These are phyloP conservation scores for Drosophila triauraria DNA, from an alignment of 1,140 invertebrate species.

Conservation along the genomic window DNA sequence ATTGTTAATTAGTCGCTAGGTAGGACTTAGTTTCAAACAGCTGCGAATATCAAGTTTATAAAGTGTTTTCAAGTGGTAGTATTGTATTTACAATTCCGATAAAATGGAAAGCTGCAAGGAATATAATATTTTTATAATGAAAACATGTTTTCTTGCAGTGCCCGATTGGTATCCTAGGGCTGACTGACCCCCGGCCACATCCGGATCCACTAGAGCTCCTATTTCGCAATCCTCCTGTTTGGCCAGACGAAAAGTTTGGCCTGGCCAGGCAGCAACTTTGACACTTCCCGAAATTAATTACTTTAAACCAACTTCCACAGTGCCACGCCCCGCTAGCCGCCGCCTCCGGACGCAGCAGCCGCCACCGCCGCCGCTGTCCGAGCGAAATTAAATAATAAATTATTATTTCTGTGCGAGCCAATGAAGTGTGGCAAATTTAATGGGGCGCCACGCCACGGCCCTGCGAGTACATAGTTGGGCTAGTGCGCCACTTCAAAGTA, in stretches of 20 bases:
- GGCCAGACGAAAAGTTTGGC: slow-evolving; percentile 54
- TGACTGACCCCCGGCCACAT: slow-evolving; percentile 24
- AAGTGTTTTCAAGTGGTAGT: no score
- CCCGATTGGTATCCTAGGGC: slow-evolving; percentile 14
- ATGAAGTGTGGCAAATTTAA: slow-evolving; percentile 82
- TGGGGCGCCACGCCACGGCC: slow-evolving; percentile 62
- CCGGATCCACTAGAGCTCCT: slow-evolving; percentile 17
- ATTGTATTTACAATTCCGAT: neutral
- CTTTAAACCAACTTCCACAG: slow-evolving; percentile 64
- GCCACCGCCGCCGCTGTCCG: slow-evolving; percentile 7
- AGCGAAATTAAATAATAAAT: slow-evolving; percentile 79
- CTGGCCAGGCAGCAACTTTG: slow-evolving; percentile 70
- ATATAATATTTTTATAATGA: neutral
- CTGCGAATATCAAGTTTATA: neutral
- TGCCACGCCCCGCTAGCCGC: slow-evolving; percentile 27
- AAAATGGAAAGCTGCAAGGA: neutral
- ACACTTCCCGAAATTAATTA: slow-evolving; percentile 81
- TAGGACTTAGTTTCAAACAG: neutral
- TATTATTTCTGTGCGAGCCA: slow-evolving; percentile 77
- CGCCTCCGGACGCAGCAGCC: neutral
- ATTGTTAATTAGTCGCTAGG: no score
- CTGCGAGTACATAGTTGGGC: slow-evolving; percentile 70
- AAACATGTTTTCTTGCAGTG: slow-evolving; percentile 2
- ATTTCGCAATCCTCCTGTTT: slow-evolving; percentile 31
- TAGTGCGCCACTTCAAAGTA: slow-evolving; percentile 79